phyloP scores from a whole-genome alignment of 2,888 invertebrate genomes.

The Hyppa rectilinea region DNA sequence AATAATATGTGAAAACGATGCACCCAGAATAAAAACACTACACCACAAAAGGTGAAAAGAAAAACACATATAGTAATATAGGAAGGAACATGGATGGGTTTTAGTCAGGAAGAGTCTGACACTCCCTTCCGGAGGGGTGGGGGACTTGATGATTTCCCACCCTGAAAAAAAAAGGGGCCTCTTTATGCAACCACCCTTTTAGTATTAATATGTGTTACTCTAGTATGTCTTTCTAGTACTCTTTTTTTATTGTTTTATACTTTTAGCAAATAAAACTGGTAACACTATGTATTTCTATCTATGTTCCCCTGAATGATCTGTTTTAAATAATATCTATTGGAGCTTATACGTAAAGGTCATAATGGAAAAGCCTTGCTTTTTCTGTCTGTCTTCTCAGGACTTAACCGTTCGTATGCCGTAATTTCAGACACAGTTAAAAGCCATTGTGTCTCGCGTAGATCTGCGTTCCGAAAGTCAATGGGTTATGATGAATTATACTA shows the following conservation, averaged over 20 bases:
- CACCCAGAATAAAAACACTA: too few relatives aligned
- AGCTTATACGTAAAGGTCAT: constrained; percentile 5
- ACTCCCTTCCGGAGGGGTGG: too few relatives aligned
- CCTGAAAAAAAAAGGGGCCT: not conserved
- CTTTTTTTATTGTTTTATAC: not conserved
- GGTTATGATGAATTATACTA: not conserved
- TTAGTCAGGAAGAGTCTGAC: too few relatives aligned
- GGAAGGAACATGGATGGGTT: too few relatives aligned
- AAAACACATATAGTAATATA: too few relatives aligned
- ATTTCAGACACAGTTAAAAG: too few relatives aligned
- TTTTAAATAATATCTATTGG: not conserved
- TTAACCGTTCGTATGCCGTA: too few relatives aligned
- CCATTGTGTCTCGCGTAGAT: too few relatives aligned
- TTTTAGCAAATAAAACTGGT: constrained; percentile 15
- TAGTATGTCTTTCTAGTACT: constrained; percentile 18
- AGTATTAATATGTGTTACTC: constrained; percentile 31
- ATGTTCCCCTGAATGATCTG: constrained; percentile 10
- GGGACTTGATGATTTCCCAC: too few relatives aligned
- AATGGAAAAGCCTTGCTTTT: not conserved
- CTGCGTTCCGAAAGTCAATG: too few relatives aligned
- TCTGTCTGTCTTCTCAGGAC: not conserved
- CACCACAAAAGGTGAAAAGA: too few relatives aligned
- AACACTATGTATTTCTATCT: constrained; percentile 1
- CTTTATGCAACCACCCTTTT: constrained; percentile 18
- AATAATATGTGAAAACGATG: too few relatives aligned